These are phyloP conservation scores for Anas bernieri DNA, from an alignment of 2,797 vertebrate species.

Conservation along the genomic window DNA sequence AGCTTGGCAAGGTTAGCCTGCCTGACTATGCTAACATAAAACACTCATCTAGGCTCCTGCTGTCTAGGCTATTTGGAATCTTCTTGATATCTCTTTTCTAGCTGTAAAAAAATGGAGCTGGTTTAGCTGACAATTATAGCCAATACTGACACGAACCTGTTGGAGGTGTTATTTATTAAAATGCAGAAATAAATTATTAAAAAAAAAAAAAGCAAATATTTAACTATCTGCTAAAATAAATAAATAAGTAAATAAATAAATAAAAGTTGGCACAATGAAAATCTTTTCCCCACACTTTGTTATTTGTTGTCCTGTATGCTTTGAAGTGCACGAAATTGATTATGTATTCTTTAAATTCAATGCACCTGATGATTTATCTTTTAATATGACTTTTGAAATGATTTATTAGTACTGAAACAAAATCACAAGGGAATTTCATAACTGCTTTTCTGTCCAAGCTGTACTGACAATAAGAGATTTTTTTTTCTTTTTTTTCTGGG, in stretches of 20 bases:
- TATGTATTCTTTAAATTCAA: constrained; percentile 49
- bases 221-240: background rate
- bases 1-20: background rate
- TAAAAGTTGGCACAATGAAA: rapidly evolving
- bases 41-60: background rate
- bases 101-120: background rate
- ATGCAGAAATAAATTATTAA: background rate
- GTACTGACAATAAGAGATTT: constrained; percentile 48
- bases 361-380: constrained; percentile 5
- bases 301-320: background rate
- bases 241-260: background rate
- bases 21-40: background rate
- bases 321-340: background rate
- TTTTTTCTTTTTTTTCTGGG: constrained; percentile 29
- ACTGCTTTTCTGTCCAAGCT: background rate
- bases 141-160: background rate
- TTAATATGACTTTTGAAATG: constrained; percentile 31
- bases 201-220: background rate
- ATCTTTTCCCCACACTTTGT: background rate
- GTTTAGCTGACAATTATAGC: background rate
- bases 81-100: background rate
- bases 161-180: background rate
- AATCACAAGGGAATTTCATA: constrained; percentile 47
- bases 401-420: constrained; percentile 52
- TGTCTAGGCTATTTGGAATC: background rate